Base-by-base conservation (phyloP, 2,797 vertebrate species). In the Neostethus bicornis region DNA sequence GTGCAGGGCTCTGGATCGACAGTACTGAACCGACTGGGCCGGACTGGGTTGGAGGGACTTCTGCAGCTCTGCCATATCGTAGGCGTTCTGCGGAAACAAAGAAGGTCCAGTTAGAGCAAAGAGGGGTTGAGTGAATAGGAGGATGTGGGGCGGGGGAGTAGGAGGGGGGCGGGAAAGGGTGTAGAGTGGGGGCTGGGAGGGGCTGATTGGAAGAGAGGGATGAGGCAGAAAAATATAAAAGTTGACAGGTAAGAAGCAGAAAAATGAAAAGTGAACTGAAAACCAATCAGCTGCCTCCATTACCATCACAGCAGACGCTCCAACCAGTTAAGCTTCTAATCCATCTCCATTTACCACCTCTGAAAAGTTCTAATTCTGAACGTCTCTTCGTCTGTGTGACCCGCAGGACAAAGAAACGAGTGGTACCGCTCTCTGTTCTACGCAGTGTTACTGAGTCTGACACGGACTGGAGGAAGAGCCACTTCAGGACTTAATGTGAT, bases 11-110 rank as follows among this genome's bases (percentile, higher is more conserved):
- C 86, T 85, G 29, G 80, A 89, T 48, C 88, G 87, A 68, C 84
- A 81, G 84, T 85, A 90, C 85, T 92, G 92, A 46, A 92, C 70
- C 0, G 92, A 91, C 58, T 89, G 93, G 21, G 90, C 92, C 0
- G 93, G 93, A 79, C 93, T 94, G 17, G 85, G 89, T 70, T 94
- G 93, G 37, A 94, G 81, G 1, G 93, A 94, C 84, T 94, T 93
- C 89, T 95, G 94, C 57, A 96, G 92, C 70, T 95, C 95, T 0
- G 94, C 93, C 93, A 95, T 94, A 82, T 94, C 90, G 31, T 95
- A 96, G 0, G 91, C 92, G 29, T 95, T 94, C 94, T 96, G 82
- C 21, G 51, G 7, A 56, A 66, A 26, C 31, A 39, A 9, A 39
- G 37, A 39, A 50, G 26, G 44, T 2, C 0, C 20, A 17, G 48